Base-by-base conservation (phyloP, 2,888 invertebrate species). In the Drosophila hamatofila region DNA sequence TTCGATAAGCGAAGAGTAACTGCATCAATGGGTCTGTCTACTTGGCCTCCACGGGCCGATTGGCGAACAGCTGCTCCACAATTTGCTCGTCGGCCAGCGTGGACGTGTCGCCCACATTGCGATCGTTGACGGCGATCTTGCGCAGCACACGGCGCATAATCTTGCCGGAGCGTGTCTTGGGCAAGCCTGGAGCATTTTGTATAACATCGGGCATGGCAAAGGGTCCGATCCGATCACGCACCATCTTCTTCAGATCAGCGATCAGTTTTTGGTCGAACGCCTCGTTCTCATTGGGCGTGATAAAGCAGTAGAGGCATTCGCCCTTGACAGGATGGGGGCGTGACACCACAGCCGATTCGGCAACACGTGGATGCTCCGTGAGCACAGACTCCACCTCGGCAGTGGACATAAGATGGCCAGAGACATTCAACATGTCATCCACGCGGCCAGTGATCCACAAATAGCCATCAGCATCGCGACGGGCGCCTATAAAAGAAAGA, bases 391-490 rank as follows among this genome's bases (percentile, higher is more conserved):
- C 97, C 0, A 97, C 96, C 94, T 99, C 98, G 0, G 99, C 97
- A 0, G 99, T 99, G 72, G 98, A 98, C 95, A 99, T 96, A 61
- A 99, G 94, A 93, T 99, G 99, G 0, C 99, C 99, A 3, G 98
- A 98, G 11, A 99, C 99, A 93, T 99, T 99, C 80, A 99, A 94
- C 98, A 99, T 98, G 92, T 99, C 99, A 92, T 99, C 99, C 42
- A 99, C 97, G 67, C 99, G 96, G 0, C 99, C 99, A 0, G 98
- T 99, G 69, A 99, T 96, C 98, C 98, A 98, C 64, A 98, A 93
- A 92, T 98, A 98, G 0, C 99, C 99, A 92, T 99, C 99, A 25
- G 96, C 95, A 92, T 99, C 99, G 67, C 98, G 94, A 80, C 95
- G 95, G 0, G 98, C 98, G 64, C 98, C 98, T 98, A 91, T 76